A percentile compares a stretch with the other conserved stretches of the same genome.
Evolutionary conservation across 2,797 vertebrate species (phyloP).

Genomic region (Tokudaia tokunoshimensis): DNA sequence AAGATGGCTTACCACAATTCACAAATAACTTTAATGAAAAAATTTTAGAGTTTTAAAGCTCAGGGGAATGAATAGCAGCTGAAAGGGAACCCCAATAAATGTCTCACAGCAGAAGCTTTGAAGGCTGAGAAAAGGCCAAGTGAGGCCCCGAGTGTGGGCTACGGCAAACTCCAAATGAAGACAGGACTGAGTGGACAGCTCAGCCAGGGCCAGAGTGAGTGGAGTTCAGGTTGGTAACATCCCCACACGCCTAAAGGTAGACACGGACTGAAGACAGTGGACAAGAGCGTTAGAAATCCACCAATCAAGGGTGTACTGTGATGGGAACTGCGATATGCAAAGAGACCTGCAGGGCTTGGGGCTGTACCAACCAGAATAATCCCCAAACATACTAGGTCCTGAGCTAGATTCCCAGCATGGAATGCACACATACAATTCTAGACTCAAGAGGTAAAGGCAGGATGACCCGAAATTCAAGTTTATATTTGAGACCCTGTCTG

Average conservation of each 20-base stretch:
- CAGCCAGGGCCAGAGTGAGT: background rate
- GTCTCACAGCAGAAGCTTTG: rapidly evolving
- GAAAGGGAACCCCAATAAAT: background rate
- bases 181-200: background rate
- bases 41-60: background rate
- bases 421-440: background rate
- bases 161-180: background rate
- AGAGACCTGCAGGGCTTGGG: background rate
- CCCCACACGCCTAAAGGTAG: rapidly evolving
- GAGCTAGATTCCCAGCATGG: background rate
- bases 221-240: background rate
- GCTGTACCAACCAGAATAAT: background rate
- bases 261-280: background rate
- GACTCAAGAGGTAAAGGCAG: background rate
- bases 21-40: background rate
- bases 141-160: background rate
- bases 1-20: background rate
- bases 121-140: background rate
- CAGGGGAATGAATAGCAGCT: background rate
- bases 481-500: background rate
- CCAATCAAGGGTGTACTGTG: background rate
- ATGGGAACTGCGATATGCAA: background rate
- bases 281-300: background rate
- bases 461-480: background rate
- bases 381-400: no score